Base-by-base conservation (phyloP, 1,140 invertebrate species). In the Mactra quadrangularis region DNA sequence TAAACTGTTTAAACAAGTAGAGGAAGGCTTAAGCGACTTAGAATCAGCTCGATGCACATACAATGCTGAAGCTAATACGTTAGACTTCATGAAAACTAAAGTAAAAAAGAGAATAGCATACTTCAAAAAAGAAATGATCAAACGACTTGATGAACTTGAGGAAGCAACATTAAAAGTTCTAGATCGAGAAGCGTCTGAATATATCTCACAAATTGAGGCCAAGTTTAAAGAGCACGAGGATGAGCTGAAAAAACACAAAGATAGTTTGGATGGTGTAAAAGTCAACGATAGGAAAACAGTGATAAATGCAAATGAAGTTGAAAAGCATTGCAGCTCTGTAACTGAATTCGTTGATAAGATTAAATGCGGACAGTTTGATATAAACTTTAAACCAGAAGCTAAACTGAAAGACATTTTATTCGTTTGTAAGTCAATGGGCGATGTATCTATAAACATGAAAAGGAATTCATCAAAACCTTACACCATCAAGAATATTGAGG, bases 381-480 rank as follows among this genome's bases (percentile, higher is more conserved):
- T 64, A 15, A 33, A 64, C 11, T 41, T 64, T 38, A 19, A n/a
- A 17, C 60, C 60, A 27, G n/a, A 35, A 17, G 9, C 3, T 2
- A 64, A 41, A n/a, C 33, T 64, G 31, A 15, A 35, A 11, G 17
- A 64, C 4, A 9, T 64, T 1, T 15, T 38, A 15, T 38, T 33
- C 1, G 60, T 35, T 9, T 19, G 11, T 7, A 64, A 19, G 1
- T n/a, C 60, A 35, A 19, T 64, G 4, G 60, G 60, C 33, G n/a
- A 3, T 13, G n/a, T 17, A 9, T 4, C 11, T 17, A 17, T 41
- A 15, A 64, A 41, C 60, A 35, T 64, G 4, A 64, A 41, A 6
- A 64, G 60, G 38, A 33, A 64, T 64, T 33, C 60, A 64, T 19
- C 35, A 6, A 25, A 35, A n/a, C 17, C 35, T 17, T 64, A 64